These are phyloP conservation scores for Eulemur rufifrons DNA, from an alignment of 2,113 vertebrate genomes.

Conservation along the genomic window DNA sequence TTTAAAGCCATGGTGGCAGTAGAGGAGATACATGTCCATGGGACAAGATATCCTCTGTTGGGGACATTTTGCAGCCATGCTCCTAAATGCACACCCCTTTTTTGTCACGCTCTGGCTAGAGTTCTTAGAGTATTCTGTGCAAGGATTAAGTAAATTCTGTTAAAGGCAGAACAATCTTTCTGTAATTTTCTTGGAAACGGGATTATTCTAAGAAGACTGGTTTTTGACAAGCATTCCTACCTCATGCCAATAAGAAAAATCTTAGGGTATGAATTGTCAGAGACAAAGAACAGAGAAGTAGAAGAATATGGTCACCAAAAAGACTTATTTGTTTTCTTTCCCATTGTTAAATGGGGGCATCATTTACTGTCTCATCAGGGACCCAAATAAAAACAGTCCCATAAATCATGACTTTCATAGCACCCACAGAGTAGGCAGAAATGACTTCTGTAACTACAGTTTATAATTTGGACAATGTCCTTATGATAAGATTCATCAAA, in stretches of 20 bases:
- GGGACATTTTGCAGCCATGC: not conserved
- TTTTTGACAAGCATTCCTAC: constrained; percentile 72
- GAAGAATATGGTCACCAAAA: constrained; percentile 19
- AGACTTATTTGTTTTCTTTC: not conserved
- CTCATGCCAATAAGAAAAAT: constrained; percentile 50
- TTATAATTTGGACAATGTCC: constrained; percentile 7
- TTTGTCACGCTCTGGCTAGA: not conserved
- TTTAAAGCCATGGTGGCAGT: not conserved
- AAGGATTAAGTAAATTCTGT: constrained; percentile 73
- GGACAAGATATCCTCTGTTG: not conserved
- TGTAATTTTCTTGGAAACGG: constrained; percentile 77
- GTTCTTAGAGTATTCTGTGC: not conserved
- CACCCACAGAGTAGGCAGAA: constrained; percentile 1
- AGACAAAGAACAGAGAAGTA: not conserved
- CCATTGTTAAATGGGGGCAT: not conserved
- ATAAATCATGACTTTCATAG: not conserved
- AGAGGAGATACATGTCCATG: not conserved
- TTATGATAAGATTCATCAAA: constrained; percentile 44
- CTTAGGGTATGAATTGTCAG: constrained; percentile 67
- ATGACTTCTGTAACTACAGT: not conserved
- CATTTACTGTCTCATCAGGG: constrained; percentile 18
- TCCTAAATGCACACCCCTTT: not conserved
- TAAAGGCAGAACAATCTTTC: constrained; percentile 66
- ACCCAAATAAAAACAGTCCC: constrained; percentile 48
- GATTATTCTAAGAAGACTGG: constrained; percentile 62